Evolutionary conservation across 1,140 invertebrate genomes (phyloP).

Genomic region (Xylocopa sonorina): DNA sequence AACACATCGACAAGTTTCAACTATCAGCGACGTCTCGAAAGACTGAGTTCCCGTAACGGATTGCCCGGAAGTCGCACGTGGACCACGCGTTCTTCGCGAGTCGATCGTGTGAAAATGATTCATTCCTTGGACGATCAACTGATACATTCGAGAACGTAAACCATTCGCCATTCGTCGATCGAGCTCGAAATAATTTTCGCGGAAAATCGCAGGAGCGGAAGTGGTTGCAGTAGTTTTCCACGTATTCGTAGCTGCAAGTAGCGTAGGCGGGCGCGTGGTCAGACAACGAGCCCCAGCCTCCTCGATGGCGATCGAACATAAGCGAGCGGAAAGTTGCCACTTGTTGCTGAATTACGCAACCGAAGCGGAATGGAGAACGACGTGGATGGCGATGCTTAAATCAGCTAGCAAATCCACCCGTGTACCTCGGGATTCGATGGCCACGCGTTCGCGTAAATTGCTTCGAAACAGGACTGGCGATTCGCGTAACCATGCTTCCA

Average conservation of each 20-base stretch:
- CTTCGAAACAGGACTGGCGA: too few relatives aligned
- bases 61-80: neutral
- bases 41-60: neutral
- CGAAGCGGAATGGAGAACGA: neutral
- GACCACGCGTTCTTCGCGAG: neutral
- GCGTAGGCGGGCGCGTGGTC: slow-evolving; percentile 11
- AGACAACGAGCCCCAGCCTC: slow-evolving; percentile 1
- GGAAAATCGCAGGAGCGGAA: too few relatives aligned
- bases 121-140: neutral
- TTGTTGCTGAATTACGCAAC: slow-evolving; percentile 47
- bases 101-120: neutral
- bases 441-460: neutral
- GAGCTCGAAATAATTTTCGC: too few relatives aligned
- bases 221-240: too few relatives aligned
- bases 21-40: neutral
- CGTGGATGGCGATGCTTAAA: neutral
- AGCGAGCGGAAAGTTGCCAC: slow-evolving; percentile 24
- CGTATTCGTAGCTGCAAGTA: slow-evolving; percentile 8
- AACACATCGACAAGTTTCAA: neutral
- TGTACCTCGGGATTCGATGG: neutral
- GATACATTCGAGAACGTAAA: too few relatives aligned
- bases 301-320: neutral
- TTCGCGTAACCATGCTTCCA: neutral
- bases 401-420: neutral
- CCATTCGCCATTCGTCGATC: too few relatives aligned